A percentile compares a stretch with the other conserved stretches of the same genome.
These are phyloP conservation scores for Neoseiulus cucumeris DNA, from an alignment of 1,140 invertebrate genomes.

Conservation along the genomic window DNA sequence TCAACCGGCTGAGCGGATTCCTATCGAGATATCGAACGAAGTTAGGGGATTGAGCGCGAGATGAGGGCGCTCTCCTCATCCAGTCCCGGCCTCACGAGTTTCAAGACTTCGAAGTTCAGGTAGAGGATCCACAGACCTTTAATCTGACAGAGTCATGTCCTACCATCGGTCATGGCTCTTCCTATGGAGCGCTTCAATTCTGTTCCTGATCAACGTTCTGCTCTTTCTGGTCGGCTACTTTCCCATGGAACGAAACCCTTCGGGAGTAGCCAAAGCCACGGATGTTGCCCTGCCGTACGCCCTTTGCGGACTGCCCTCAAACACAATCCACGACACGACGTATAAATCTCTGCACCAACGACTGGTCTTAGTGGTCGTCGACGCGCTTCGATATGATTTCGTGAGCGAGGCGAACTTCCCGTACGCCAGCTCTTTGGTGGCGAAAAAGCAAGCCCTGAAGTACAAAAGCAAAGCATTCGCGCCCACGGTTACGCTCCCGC, in stretches of 20 bases:
- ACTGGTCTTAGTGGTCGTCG: neutral
- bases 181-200: neutral
- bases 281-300: neutral
- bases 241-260: neutral
- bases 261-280: neutral
- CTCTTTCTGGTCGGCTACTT: slow-evolving; percentile 3
- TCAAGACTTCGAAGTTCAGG: too few relatives aligned
- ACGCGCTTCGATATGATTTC: slow-evolving; percentile 4
- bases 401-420: neutral
- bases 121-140: too few relatives aligned
- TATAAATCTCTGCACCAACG: neutral
- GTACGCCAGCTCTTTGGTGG: neutral
- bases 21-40: too few relatives aligned
- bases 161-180: neutral
- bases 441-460: neutral
- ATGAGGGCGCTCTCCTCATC: too few relatives aligned
- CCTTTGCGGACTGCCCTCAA: neutral
- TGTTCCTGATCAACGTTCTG: neutral
- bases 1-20: too few relatives aligned
- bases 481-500: slow-evolving; percentile 88
- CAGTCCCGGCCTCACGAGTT: too few relatives aligned
- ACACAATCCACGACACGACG: neutral
- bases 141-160: neutral
- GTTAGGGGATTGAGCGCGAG: too few relatives aligned
- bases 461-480: slow-evolving; percentile 40